Base-by-base conservation (phyloP, 2,797 vertebrate genomes). In the Sebastolobus altivelis region DNA sequence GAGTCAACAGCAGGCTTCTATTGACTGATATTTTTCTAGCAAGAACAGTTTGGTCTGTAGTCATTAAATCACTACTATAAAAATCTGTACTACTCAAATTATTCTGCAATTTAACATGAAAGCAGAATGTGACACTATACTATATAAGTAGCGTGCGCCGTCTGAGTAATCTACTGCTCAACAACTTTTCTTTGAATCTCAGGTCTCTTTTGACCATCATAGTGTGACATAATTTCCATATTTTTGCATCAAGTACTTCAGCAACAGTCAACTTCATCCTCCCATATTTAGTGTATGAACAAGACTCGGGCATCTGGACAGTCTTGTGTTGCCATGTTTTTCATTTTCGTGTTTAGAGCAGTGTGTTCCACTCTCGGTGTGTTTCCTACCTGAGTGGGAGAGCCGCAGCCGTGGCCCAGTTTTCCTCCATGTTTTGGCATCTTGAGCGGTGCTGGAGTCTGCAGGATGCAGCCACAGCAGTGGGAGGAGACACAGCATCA, bases 391-490 rank as follows among this genome's bases (percentile, higher is more conserved):
- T 85, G 89, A 55, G 73, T 89, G 82, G 2, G 90, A 88, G 59
- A 94, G 87, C 85, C 91, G 87, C 58, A 93, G 90, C n/a, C 93
- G 89, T 0, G 93, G 93, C 0, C 88, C 86, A 0, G 67, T 84
- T n/a, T 88, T 89, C 27, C 72, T 93, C 90, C 83, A 54, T 61
- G 80, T 8, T 40, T 40, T 80, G 35, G 68, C 8, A n/a, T n/a
- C 49, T 52, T 20, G 8, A 52, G 2, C 2, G 8, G 2, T n/a
- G 49, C 49, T 52, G 49, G 49, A 70, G 31, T 73, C 61, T 10
- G 73, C 59, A 9, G 82, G 59, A 62, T 40, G 82, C 63, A 82
- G 75, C 78, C 58, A 68, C 65, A 87, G 68, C 80, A 88, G 67
- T 0, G 43, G 27, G 63, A 90, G 5, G 16, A 93, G 60, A 16